Evolutionary conservation across 2,113 vertebrate species (phyloP), one percentile per base, ranked within the genome.

Genomic region (Mungos mungo): DNA sequence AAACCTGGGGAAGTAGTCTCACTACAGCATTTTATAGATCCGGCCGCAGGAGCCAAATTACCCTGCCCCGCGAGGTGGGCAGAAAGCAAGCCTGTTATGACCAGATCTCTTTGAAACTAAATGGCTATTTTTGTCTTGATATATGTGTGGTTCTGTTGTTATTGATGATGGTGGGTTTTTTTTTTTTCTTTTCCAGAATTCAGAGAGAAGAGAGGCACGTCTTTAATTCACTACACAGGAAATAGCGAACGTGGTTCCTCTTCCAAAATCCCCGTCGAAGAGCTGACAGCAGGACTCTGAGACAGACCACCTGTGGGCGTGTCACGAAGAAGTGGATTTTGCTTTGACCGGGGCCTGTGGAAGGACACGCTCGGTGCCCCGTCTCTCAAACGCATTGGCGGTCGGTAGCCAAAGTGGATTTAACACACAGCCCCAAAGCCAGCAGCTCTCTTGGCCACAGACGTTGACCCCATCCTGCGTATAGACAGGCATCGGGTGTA

Each of bases 371-470:
- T 60, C 72, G 10, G 82, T 21, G 38, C 69, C 96, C 33, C 1
- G 21, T 92, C 92, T 89, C 23, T 54, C 95, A 97, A 97, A 98
- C 63, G 89, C 95, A 87, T n/a, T 97, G 88, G 31, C 0, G 33
- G 33, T 52, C 45, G 76, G 89, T 94, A 81, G 92, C 94, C 68
- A 50, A 95, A 92, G 69, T 91, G 71, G 95, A 97, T 97, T 98
- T 90, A 98, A 98, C 25, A 79, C 83, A 76, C 66, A 52, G 19
- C 95, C 97, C 96, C 2, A 0, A 98, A 96, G 96, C 97, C 97
- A 95, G 95, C 96, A 97, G 97, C 98, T 98, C 96, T 63, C 95
- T 98, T 96, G 90, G 90, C 79, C 79, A 25, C 63, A 76, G 81
- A 97, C 95, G 29, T 86, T 98, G 97, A 98, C 85, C 95, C 85